Evolutionary conservation across 2,888 invertebrate species (phyloP), one percentile per base, ranked within the genome.

Genomic region (Lamproptera curius): DNA sequence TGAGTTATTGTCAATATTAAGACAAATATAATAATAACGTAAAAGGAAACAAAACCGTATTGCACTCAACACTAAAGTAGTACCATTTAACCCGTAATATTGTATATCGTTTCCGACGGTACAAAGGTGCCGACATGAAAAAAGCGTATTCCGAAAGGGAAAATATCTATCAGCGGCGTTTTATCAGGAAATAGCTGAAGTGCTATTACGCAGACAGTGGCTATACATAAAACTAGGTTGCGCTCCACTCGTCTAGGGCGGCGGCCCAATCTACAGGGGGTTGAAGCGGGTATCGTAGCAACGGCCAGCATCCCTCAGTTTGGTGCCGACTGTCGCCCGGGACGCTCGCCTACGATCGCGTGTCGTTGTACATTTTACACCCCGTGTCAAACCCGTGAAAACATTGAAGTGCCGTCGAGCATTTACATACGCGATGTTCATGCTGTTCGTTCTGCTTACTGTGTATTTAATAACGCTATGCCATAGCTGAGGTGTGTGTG

Each of bases 241-340:
- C 68, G 73, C 55, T 55, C 63, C 64, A 67, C 67, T 73, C 74
- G 74, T 75, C 71, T 76, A 80, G 83, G 85, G 85, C 83, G 83
- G 83, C 72, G 67, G 68, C 67, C n/a, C 69, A 68, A 73, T 72
- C 62, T 58, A 56, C 59, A 55, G 69, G 73, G 78, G 81, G 76
- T 72, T 75, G 75, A 61, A 61, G 62, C 63, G 76, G 76, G 75
- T 87, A 84, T 76, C 86, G 67, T 84, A 84, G 86, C 86, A 87
- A 87, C 86, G 57, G 54, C 55, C 85, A 85, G 86, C 85, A 84
- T 87, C 86, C 86, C 81, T 80, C 85, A 86, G 86, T 86, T 66
- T 72, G 67, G 72, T 72, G 67, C 67, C 62, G 70, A 57, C 63
- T 56, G 62, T 62, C 73, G 74, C 58, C 53, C 60, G 57, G 69